phyloP scores from a whole-genome alignment of 2,113 vertebrate species.

The Toxostoma redivivum region DNA sequence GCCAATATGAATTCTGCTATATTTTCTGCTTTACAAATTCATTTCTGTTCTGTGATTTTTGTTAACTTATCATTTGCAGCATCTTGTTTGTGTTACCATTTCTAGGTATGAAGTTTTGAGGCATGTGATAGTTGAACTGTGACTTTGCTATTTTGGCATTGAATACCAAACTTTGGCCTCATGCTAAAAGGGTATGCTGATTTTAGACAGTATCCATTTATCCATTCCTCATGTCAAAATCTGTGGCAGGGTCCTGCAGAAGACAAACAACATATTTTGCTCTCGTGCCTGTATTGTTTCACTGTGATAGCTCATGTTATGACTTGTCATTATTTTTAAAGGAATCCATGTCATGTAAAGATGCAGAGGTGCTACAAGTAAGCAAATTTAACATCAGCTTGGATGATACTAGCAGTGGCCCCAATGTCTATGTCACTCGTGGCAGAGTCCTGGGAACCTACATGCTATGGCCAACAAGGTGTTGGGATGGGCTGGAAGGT shows the following conservation, averaged over 20 bases:
- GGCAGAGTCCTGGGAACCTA: not conserved
- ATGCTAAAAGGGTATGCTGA: not conserved
- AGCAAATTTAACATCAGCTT: not conserved
- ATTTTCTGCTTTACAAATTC: not conserved
- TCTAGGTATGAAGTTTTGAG: not conserved
- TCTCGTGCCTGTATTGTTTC: not conserved
- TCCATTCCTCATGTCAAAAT: not conserved
- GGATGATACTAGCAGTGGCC: rapidly evolving
- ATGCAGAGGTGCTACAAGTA: not conserved
- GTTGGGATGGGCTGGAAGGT: not conserved
- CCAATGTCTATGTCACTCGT: rapidly evolving
- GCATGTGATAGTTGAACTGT: not conserved
- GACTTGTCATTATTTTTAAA: not conserved
- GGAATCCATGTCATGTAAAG: not conserved
- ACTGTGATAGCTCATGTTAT: not conserved
- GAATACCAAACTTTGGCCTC: not conserved
- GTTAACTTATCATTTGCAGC: not conserved
- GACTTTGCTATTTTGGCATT: not conserved
- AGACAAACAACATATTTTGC: not conserved
- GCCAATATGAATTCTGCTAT: not conserved
- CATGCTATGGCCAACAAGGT: not conserved
- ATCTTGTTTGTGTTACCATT: not conserved
- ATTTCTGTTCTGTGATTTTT: not conserved
- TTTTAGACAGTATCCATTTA: not conserved
- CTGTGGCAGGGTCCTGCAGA: not conserved